phyloP scores from a whole-genome alignment of 2,888 invertebrate genomes.

The Drosophila paramelanica region DNA sequence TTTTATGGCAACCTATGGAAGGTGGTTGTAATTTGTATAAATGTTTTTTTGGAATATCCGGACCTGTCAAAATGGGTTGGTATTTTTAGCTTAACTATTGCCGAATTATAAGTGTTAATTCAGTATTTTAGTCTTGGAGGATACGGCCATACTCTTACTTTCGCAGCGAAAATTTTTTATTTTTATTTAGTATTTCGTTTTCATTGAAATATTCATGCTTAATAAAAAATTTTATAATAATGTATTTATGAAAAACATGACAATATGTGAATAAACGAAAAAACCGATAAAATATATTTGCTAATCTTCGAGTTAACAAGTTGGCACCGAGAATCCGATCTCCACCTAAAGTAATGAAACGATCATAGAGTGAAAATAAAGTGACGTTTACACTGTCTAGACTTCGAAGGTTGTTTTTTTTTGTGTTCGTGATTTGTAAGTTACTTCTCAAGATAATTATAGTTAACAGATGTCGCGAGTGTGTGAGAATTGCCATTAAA shows the following conservation, averaged over 20 bases:
- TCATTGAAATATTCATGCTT: conserved; percentile 30
- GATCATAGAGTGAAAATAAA: conserved; percentile 60
- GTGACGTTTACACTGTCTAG: conserved; percentile 61
- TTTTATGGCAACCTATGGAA: no score
- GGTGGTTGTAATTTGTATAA: no score
- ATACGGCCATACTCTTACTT: conserved; percentile 52
- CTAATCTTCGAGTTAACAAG: conserved; percentile 14
- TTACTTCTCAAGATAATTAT: conserved; percentile 27
- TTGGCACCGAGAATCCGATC: conserved; percentile 56
- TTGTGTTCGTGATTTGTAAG: conserved; percentile 41
- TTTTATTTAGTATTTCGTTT: conserved; percentile 57
- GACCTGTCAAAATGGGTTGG: conserved; percentile 3
- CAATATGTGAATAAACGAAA: conserved; percentile 19
- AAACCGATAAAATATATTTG: conserved; percentile 9
- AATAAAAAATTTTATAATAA: conserved; percentile 26
- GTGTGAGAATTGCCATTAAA: conserved; percentile 10
- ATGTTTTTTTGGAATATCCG: neutral
- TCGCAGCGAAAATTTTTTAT: conserved; percentile 58
- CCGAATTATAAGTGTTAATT: neutral
- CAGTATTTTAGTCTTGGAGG: conserved; percentile 38
- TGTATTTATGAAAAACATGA: conserved; percentile 16
- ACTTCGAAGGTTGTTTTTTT: conserved; percentile 43
- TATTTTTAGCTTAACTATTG: conserved; percentile 20
- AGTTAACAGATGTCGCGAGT: conserved; percentile 14
- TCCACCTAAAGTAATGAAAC: conserved; percentile 58